These are phyloP conservation scores for Sinopyrophorus schimmeli DNA, from an alignment of 2,888 invertebrate genomes.

Conservation along the genomic window DNA sequence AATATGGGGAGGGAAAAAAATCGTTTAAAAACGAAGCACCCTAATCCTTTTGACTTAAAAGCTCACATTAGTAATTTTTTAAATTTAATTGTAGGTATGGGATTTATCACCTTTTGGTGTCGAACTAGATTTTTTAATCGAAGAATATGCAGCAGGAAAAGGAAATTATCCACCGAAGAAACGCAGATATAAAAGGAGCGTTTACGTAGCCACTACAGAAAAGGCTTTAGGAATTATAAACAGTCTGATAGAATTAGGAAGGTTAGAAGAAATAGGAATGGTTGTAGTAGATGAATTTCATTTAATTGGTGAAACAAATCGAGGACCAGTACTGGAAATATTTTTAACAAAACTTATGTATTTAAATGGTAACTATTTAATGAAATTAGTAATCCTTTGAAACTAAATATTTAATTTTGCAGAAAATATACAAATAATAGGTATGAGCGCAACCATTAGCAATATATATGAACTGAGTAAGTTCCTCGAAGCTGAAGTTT, in stretches of 20 bases:
- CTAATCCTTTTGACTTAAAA: background rate
- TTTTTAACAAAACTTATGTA: conserved; percentile 79
- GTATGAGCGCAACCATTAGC: conserved; percentile 97
- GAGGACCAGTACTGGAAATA: conserved; percentile 85
- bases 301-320: conserved; percentile 83
- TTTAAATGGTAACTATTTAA: conserved; percentile 62
- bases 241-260: conserved; percentile 76
- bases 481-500: conserved; percentile 83
- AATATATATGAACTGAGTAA: conserved; percentile 79
- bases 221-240: conserved; percentile 86
- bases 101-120: conserved; percentile 85
- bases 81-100: conserved; percentile 65
- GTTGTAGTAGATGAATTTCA: conserved; percentile 90
- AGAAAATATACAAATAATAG: conserved; percentile 82
- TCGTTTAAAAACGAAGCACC: no score
- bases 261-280: conserved; percentile 78
- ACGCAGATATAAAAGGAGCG: conserved; percentile 71
- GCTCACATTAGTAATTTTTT: background rate
- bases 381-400: background rate
- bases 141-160: conserved; percentile 93
- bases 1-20: no score
- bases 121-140: conserved; percentile 83
- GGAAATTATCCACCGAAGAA: conserved; percentile 81
- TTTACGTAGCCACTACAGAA: conserved; percentile 94
- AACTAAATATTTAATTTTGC: background rate